Percentiles rank a stretch among this genome's conserved stretches.
phyloP scores from a whole-genome alignment of 2,888 invertebrate genomes.

The Caenorhabditis auriculariae region DNA sequence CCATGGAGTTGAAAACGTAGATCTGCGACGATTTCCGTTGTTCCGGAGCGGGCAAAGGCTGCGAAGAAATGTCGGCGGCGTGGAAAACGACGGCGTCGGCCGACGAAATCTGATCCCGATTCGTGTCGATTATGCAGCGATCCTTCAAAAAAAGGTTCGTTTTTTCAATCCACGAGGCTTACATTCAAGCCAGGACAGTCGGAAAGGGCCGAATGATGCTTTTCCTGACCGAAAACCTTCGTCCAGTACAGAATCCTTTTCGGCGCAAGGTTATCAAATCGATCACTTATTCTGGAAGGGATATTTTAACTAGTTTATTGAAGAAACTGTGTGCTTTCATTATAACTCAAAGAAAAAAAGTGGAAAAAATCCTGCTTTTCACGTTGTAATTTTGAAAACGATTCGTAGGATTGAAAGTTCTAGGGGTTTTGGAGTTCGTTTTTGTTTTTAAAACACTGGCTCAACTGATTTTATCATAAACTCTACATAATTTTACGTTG shows the following conservation, averaged over 20 bases:
- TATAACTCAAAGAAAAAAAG: no score
- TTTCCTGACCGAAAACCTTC: conserved; percentile 38
- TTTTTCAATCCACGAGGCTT: not conserved
- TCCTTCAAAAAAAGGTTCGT: conserved; percentile 66
- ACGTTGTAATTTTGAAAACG: no score
- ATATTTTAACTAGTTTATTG: no score
- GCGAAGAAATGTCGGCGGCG: conserved; percentile 40
- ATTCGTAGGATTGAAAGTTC: no score
- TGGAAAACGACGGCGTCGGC: conserved; percentile 75
- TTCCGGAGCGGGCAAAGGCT: conserved; percentile 12
- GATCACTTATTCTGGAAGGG: conserved; percentile 33
- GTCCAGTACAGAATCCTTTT: conserved; percentile 58
- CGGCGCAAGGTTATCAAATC: conserved; percentile 38
- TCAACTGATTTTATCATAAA: no score
- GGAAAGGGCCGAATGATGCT: conserved; percentile 1
- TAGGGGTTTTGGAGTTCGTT: no score
- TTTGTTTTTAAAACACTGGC: no score
- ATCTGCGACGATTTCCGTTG: conserved; percentile 12
- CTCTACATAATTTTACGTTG: no score
- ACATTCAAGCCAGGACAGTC: conserved; percentile 43
- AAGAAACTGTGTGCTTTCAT: no score
- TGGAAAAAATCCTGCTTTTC: no score
- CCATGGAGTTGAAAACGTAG: conserved; percentile 32
- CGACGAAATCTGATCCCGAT: conserved; percentile 66
- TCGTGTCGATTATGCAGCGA: conserved; percentile 71